Evolutionary conservation across 2,888 invertebrate genomes (phyloP).

Genomic region (Trichacis sp.): DNA sequence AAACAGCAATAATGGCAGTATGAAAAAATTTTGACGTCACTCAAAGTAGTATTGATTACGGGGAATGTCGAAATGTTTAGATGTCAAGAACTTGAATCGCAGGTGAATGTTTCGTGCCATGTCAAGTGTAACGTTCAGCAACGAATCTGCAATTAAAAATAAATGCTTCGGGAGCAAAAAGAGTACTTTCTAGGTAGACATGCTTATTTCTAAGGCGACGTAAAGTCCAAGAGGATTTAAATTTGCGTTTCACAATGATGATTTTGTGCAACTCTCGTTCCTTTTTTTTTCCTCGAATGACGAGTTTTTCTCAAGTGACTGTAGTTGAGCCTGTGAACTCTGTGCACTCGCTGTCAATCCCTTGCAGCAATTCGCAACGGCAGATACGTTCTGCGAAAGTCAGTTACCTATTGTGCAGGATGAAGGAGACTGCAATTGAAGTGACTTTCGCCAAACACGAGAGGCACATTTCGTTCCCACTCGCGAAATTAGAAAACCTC

Average conservation of each 20-base stretch:
- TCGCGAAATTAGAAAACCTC: slow-evolving; percentile 32
- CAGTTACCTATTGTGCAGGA: slow-evolving; percentile 1
- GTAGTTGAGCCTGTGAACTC: too few relatives aligned
- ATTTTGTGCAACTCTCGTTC: too few relatives aligned
- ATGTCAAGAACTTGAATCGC: neutral
- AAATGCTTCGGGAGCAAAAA: neutral
- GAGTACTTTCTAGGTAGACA: too few relatives aligned
- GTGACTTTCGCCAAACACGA: slow-evolving; percentile 43
- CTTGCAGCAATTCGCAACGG: neutral
- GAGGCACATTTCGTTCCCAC: slow-evolving; percentile 31
- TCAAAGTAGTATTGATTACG: too few relatives aligned
- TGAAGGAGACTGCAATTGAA: slow-evolving; percentile 33
- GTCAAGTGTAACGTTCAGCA: neutral
- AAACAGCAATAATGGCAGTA: too few relatives aligned
- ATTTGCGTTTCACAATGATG: too few relatives aligned
- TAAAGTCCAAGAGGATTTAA: too few relatives aligned
- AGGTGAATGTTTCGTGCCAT: neutral
- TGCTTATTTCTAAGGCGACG: too few relatives aligned
- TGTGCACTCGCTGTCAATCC: too few relatives aligned
- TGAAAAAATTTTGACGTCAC: too few relatives aligned
- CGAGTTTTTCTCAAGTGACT: too few relatives aligned
- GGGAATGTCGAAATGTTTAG: neutral
- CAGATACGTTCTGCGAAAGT: slow-evolving; percentile 3
- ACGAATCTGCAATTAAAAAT: slow-evolving; percentile 3
- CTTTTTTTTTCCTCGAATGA: too few relatives aligned